Base-by-base conservation (phyloP, 1,140 invertebrate species). In the Drosophila subpulchrella region DNA sequence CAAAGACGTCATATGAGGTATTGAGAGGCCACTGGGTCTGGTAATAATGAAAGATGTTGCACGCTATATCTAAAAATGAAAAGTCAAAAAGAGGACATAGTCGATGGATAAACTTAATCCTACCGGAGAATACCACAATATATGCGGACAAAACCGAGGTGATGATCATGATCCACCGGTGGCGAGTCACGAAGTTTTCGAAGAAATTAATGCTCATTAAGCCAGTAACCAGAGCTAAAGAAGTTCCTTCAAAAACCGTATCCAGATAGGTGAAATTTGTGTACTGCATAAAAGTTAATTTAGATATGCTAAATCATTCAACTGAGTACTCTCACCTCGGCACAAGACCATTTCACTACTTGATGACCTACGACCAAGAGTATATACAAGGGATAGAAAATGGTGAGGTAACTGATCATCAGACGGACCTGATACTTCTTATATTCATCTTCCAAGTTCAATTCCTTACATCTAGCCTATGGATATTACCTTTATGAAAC, bases 1-100 rank as follows among this genome's bases (percentile, higher is more conserved):
- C 93, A 86, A 96, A 95, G 0, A 95, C 95, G 6, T 94, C 93
- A 78, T 95, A 95, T 0, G 95, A 94, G 11, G 96, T 95, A 34
- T 95, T 83, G 0, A 94, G 81, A 11, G 73, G 63, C 38, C 70
- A 80, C 62, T 0, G 53, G 51, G 7, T 8, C 6, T 8, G 2
- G 10, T 90, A 42, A 32, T 90, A 88, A 66, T 94, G 93, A 77
- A 94, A 94, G 6, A 94, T 57, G 6, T 93, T 93, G 0, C 94
- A 72, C 0, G 91, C 88, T 15, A 95, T 66, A 83, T 96, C 95
- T 63, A 89, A 41, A 10, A 10, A 7, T 3, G 27, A 6, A 11
- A 4, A 6, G 12, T 4, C 90, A n/a, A 17, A 17, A 24, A 13
- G 10, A 24, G 11, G 0, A 0, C 13, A 12, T 32, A 6, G 6